Base-by-base conservation (phyloP, 2,113 vertebrate genomes). In the Protobothrops flavoviridis region DNA sequence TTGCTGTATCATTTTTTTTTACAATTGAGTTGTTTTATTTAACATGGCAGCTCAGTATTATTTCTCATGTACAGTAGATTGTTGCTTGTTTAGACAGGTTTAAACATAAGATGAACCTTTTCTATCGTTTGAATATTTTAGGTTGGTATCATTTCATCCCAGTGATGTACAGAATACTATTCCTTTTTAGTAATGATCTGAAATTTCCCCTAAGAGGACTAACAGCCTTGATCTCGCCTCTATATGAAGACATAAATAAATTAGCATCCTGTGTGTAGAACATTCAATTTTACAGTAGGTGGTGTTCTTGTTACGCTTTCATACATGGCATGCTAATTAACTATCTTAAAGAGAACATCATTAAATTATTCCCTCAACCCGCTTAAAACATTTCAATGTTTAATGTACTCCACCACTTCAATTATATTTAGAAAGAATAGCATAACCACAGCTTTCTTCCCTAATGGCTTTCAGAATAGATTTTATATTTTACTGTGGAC, bases 291-390 rank as follows among this genome's bases (percentile, higher is more conserved):
- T 98, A 98, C 98, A 97, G 98, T 98, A 98, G 98, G 98, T 98
- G 98, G 98, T 98, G 97, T 98, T 98, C 98, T 98, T 98, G 97
- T 98, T 97, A 98, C 98, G 98, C 97, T 98, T 97, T 98, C 97
- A 97, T 98, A 97, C 96, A 97, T 95, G 97, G 97, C 95, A 96
- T 96, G 94, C 97, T 98, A 98, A 98, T 98, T 98, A 98, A 97
- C 97, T 95, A 95, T 96, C 97, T 96, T 96, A 97, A 97, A 98
- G 97, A 97, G 97, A 97, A 96, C 96, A 96, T 97, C 97, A 96
- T 97, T 98, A 98, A 97, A 97, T 97, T 96, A 97, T 97, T 97
- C 97, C 95, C 96, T 94, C 81, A 45, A 53, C 29, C 55, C 39
- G 94, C 96, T 98, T 97, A 97, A 98, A 98, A 96, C 88, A 85